A percentile compares a stretch with the other conserved stretches of the same genome.
Evolutionary conservation across 2,797 vertebrate genomes (phyloP).

Genomic region (Fratercula arctica): DNA sequence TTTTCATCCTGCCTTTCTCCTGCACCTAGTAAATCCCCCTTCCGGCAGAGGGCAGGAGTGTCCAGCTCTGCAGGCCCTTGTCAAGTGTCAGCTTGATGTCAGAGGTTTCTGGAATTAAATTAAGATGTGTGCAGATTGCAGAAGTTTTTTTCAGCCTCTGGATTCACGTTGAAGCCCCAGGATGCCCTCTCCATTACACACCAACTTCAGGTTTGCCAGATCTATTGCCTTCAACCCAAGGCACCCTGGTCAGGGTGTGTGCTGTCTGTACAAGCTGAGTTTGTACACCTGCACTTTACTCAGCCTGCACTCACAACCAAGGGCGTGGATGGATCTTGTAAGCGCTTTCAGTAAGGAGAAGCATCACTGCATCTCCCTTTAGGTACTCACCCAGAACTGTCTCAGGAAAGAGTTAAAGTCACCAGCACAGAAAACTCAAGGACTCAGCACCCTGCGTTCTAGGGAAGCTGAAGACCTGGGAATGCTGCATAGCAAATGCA

Average conservation of each 20-base stretch:
- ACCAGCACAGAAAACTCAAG: not conserved
- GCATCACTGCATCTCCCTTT: not conserved
- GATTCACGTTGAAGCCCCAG: not conserved
- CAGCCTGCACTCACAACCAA: not conserved
- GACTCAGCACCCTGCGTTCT: not conserved
- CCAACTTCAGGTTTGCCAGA: not conserved
- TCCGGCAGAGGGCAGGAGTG: not conserved
- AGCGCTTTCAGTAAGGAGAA: not conserved
- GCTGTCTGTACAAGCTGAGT: not conserved
- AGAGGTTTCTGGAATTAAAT: not conserved
- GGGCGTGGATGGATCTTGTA: not conserved
- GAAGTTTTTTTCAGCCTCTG: not conserved
- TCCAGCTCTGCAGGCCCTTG: not conserved
- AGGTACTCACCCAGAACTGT: not conserved
- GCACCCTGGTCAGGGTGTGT: not conserved
- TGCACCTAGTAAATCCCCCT: not conserved
- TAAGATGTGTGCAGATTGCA: not conserved
- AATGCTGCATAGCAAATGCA: not conserved
- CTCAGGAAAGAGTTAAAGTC: not conserved
- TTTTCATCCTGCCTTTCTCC: not conserved
- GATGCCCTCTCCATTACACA: not conserved
- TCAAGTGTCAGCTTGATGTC: not conserved
- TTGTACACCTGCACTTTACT: not conserved
- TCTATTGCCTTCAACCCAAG: not conserved
- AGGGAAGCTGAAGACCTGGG: not conserved